Evolutionary conservation across 2,888 invertebrate species (phyloP).

Genomic region (Leptinotarsa haldemani): DNA sequence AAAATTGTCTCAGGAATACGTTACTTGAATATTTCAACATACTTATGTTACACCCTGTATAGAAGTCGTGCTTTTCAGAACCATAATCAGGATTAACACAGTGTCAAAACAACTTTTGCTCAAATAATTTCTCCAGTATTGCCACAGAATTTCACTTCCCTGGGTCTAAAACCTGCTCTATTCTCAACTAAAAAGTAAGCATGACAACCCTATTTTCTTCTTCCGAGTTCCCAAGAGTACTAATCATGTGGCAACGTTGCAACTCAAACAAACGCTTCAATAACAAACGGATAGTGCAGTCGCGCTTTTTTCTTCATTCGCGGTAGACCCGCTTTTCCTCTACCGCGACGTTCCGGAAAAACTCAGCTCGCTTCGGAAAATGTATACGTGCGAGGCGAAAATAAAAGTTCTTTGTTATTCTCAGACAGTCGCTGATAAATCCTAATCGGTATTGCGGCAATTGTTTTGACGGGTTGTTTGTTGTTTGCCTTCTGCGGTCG

Average conservation of each 20-base stretch:
- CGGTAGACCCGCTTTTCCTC: neutral
- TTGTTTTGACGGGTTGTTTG: constrained; percentile 34
- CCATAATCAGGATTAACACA: no score
- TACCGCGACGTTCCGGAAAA: constrained; percentile 11
- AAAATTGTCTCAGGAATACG: no score
- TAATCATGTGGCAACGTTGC: neutral
- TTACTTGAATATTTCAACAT: no score
- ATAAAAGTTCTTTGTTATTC: constrained; percentile 5
- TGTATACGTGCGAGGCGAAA: constrained; percentile 5
- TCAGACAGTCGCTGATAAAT: constrained; percentile 31
- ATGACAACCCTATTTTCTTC: no score
- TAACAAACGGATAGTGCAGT: neutral
- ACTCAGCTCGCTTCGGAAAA: neutral
- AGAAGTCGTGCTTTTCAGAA: no score
- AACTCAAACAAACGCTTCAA: constrained; percentile 60
- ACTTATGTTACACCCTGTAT: no score
- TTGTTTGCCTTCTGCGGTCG: constrained; percentile 27
- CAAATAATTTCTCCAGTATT: no score
- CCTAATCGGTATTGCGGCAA: constrained; percentile 32
- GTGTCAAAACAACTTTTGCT: no score
- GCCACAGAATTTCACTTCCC: no score
- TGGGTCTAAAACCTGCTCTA: no score
- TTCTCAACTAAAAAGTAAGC: no score
- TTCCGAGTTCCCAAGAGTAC: no score
- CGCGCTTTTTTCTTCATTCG: neutral